Evolutionary conservation across 1,140 invertebrate genomes (phyloP), one percentile per base, ranked within the genome.

Genomic region (Zaprionus ornatus): DNA sequence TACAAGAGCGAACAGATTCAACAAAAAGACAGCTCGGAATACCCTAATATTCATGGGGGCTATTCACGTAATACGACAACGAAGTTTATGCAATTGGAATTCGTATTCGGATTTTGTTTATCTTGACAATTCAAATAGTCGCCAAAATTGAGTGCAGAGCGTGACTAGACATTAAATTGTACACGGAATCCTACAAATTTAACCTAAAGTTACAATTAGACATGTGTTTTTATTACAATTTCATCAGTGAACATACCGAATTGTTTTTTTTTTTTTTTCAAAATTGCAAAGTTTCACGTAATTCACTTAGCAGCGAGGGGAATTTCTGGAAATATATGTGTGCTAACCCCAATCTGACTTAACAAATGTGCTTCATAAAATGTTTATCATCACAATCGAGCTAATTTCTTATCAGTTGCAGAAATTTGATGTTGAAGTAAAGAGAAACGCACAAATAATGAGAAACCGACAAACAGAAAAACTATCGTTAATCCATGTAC

Each of bases 331-430:
- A 45, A 45, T 45, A 45, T 17, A 17, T 45, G 40, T 17, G 9
- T 45, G 40, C n/a, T 9, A n/a, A 45, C 40, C 7, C n/a, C 19
- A 45, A 45, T 45, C 40, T 45, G 3, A 45, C 40, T 9, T 45
- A 17, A 45, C 40, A 45, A 45, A 45, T 45, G 40, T 45, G 40
- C 40, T 45, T 7, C 40, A 45, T 45, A 45, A 45, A 45, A 45
- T 45, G 40, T 17, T 45, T 45, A 45, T 45, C 40, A 45, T 45
- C n/a, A 42, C 13, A 60, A 60, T 60, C 37, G 35, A 25, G 29
- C 15, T 29, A 13, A n/a, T 13, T 64, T 54, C 50, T 64, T 64
- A 64, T 64, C 50, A 64, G 50, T 55, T 37, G 15, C 29, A 64
- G 10, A 42, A 42, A 60, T 25, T 42, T 13, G 23, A 60, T 60